Evolutionary conservation across 2,888 invertebrate species (phyloP).

Genomic region (Mesoligia furuncula): DNA sequence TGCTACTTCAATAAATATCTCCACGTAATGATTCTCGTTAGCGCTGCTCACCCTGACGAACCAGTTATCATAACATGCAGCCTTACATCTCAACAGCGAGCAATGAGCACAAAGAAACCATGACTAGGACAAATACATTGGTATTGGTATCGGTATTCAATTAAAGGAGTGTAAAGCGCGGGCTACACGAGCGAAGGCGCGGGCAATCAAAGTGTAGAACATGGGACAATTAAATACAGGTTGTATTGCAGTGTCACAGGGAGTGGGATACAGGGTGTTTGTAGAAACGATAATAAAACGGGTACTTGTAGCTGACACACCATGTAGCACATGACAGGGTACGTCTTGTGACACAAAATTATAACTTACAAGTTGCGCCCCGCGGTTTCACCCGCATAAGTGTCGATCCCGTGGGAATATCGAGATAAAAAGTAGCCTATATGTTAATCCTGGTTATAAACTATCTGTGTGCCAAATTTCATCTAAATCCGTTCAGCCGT

Average conservation of each 20-base stretch:
- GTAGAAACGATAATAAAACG: conserved; percentile 2
- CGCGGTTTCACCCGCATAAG: too few relatives aligned
- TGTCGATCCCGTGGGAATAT: too few relatives aligned
- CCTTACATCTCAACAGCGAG: conserved; percentile 23
- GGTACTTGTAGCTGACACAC: background rate
- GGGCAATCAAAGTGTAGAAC: background rate
- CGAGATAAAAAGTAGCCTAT: too few relatives aligned
- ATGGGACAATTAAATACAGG: conserved; percentile 2
- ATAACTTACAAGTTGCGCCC: too few relatives aligned
- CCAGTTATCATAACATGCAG: conserved; percentile 11
- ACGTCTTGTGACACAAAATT: background rate
- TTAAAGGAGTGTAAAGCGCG: conserved; percentile 13
- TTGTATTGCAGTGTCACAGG: background rate
- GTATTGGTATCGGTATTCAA: conserved; percentile 9
- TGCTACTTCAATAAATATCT: conserved; percentile 1
- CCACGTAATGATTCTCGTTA: conserved; percentile 15
- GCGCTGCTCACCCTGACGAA: background rate
- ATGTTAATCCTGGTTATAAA: too few relatives aligned
- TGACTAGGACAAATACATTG: conserved; percentile 18
- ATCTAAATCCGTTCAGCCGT: too few relatives aligned
- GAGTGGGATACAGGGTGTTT: background rate
- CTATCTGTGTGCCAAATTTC: too few relatives aligned
- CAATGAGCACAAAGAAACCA: conserved; percentile 16
- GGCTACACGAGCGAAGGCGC: background rate
- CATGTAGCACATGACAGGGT: background rate